phyloP scores from a whole-genome alignment of 2,888 invertebrate genomes.

The Chloroclystis v-ata region DNA sequence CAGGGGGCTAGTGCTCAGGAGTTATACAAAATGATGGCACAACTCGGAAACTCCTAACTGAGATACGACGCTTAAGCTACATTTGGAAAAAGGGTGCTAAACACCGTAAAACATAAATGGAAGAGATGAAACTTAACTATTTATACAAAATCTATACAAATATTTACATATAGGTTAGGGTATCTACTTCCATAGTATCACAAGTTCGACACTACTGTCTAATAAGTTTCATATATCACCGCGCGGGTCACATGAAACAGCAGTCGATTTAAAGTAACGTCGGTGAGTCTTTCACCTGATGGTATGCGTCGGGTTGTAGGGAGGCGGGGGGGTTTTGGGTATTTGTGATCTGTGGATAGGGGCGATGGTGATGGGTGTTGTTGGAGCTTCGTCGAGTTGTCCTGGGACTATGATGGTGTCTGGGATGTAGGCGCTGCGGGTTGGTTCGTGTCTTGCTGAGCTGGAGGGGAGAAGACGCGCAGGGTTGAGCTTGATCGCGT shows the following conservation, averaged over 20 bases:
- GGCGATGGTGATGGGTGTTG: slow-evolving; percentile 37
- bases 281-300: slow-evolving; percentile 68
- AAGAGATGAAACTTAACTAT: slow-evolving; percentile 48
- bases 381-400: slow-evolving; percentile 43
- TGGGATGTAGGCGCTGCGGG: slow-evolving; percentile 30
- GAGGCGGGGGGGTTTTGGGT: slow-evolving; percentile 73
- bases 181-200: slow-evolving; percentile 71
- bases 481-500: slow-evolving; percentile 84
- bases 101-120: slow-evolving; percentile 43
- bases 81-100: slow-evolving; percentile 42
- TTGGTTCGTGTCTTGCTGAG: slow-evolving; percentile 45
- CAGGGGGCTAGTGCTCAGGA: slow-evolving; percentile 19
- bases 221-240: slow-evolving; percentile 55
- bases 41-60: slow-evolving; percentile 31
- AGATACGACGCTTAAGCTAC: slow-evolving; percentile 30
- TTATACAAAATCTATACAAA: slow-evolving; percentile 44
- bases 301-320: slow-evolving; percentile 69
- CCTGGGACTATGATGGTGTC: slow-evolving; percentile 54
- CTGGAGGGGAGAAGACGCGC: slow-evolving; percentile 70
- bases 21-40: slow-evolving; percentile 38
- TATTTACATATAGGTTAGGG: slow-evolving; percentile 63
- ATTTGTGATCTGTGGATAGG: slow-evolving; percentile 60
- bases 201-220: slow-evolving; percentile 62
- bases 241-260: slow-evolving; percentile 67
- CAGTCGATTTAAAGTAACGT: slow-evolving; percentile 69